Base-by-base conservation (phyloP, 1,140 invertebrate species). In the Zaprionus africanus region DNA sequence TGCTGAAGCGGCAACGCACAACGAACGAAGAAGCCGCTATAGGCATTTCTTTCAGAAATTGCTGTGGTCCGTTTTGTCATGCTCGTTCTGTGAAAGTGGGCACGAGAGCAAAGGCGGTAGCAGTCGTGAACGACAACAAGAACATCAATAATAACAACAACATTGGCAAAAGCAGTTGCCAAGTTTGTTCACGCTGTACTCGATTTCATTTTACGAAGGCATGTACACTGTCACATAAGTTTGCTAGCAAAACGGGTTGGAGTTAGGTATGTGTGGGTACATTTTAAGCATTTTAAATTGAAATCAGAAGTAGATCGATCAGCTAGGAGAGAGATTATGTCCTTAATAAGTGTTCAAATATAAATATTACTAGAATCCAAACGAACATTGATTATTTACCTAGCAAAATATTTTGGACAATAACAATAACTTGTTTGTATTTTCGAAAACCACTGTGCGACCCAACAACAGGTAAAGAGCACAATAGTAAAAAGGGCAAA, bases 11-110 rank as follows among this genome's bases (percentile, higher is more conserved):
- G 65, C 54, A 9, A 56, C 28, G 51, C 41, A 59, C 56, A 36
- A 22, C 46, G 57, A 51, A 61, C 67, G 64, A 67, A 68, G 68
- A 69, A 66, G 80, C 76, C 76, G 66, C 80, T 78, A 70, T 73
- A 43, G 12, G 51, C n/a, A 41, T 43, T 59, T 22, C 56, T 46
- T 19, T 36, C 17, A 64, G 62, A 78, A 74, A 81, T 84, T 85
- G 70, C 34, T 70, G 12, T 56, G 24, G 31, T 53, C 19, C 22
- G 67, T 68, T 70, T 56, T 59, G 60, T 76, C 67, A 63, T 78
- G 66, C 65, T 81, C 69, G 78, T 70, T 83, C 74, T 84, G 84
- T 87, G 81, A 87, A 88, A 88, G 85, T 90, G 85, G 81, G 81
- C 82, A 86, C 41, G 75, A 74, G 76, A 74, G 83, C 80, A 78